Evolutionary conservation across 2,113 vertebrate genomes (phyloP), one percentile per base, ranked within the genome.

Genomic region (Rhadina sibilatrix): DNA sequence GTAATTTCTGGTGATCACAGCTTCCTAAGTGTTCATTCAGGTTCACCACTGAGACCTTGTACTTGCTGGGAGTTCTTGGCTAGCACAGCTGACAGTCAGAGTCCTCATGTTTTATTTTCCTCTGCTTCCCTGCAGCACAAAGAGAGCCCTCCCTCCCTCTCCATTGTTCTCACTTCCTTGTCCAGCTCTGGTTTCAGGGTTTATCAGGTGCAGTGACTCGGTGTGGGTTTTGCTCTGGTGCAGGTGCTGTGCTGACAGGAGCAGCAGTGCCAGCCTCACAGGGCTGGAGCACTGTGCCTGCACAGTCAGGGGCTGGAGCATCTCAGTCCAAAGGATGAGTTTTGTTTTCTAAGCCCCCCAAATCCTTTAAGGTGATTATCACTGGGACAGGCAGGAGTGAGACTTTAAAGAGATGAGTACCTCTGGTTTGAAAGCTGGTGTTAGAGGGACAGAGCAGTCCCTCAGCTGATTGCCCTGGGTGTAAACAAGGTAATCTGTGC

Each of bases 281-380:
- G n/a, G n/a, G n/a, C n/a, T n/a, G n/a, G n/a, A n/a, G 35, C 50
- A 4, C 4, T 59, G 63, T 76, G 83, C 2, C 0, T 65, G 50
- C 66, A 49, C 40, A 19, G 1, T 14, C 71, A 38, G 2, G 3
- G 52, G 3, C 57, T 27, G 15, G 5, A 47, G 79, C 63, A 9
- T 33, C 69, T 35, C 85, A 23, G 20, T 46, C 22, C 76, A 31
- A 47, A 70, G 86, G 64, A 91, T 71, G 83, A 81, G 68, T 78
- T 93, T 81, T 50, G 50, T 87, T 92, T 94, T 53, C 91, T 95
- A 63, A 93, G 72, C 54, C 83, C 59, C 52, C 8, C 68, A 89
- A 52, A 95, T 90, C 94, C 88, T 94, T 76, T 93, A 90, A 88
- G 94, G 23, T 94, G 76, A 84, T 97, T 96, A 91, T 78, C 11